Evolutionary conservation across 2,113 vertebrate genomes (phyloP).

Genomic region (Dendrocopos noguchii): DNA sequence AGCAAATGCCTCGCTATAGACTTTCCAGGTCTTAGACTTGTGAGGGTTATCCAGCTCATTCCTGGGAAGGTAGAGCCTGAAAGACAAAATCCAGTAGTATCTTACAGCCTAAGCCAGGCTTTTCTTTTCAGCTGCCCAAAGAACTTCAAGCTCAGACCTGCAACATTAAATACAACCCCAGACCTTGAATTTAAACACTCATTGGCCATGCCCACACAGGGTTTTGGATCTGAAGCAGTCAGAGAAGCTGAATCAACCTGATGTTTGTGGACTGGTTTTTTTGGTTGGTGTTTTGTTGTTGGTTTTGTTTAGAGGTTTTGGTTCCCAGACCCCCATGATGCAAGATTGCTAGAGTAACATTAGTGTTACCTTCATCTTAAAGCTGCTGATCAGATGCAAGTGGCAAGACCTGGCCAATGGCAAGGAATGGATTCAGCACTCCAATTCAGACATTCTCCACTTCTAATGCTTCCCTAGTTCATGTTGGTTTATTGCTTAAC

Average conservation of each 20-base stretch:
- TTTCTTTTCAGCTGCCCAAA: neutral
- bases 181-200: neutral
- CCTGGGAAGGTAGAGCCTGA: constrained; percentile 87
- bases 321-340: neutral
- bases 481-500: neutral
- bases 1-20: constrained; percentile 89
- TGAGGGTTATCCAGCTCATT: constrained; percentile 94
- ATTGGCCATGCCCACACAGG: neutral
- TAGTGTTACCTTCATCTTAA: neutral
- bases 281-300: neutral
- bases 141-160: neutral
- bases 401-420: neutral
- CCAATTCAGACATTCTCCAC: neutral
- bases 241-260: neutral
- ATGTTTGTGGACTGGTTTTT: neutral
- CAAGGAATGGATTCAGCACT: neutral
- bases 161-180: neutral
- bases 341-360: neutral
- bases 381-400: neutral
- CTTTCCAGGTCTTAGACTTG: constrained; percentile 88
- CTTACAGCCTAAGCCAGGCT: neutral
- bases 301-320: neutral
- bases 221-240: neutral
- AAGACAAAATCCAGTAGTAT: constrained; percentile 25
- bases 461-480: neutral